Evolutionary conservation across 2,113 vertebrate genomes (phyloP).

Genomic region (Petroica traversi): DNA sequence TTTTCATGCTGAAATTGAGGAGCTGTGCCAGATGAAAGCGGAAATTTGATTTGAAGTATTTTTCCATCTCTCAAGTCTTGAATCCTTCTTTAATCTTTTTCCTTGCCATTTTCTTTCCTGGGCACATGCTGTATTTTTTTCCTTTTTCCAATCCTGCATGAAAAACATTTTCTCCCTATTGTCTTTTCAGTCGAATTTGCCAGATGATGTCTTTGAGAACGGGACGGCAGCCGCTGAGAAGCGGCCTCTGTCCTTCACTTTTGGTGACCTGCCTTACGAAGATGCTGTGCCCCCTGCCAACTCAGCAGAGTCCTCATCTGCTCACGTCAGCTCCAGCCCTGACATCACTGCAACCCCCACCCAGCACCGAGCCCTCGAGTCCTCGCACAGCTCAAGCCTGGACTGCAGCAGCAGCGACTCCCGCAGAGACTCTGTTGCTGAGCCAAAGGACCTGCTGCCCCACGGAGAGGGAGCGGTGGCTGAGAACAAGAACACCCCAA

Average conservation of each 20-base stretch:
- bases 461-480: not conserved
- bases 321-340: slow-evolving; percentile 76
- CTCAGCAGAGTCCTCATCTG: slow-evolving; percentile 18
- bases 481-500: not conserved
- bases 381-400: slow-evolving; percentile 13
- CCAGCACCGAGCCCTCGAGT: slow-evolving; percentile 55
- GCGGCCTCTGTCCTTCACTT: slow-evolving; percentile 88
- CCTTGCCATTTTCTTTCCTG: not conserved
- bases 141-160: not conserved
- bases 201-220: slow-evolving; percentile 88
- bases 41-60: not conserved
- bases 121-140: not conserved
- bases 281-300: slow-evolving; percentile 48
- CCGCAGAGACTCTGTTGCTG: slow-evolving; percentile 2
- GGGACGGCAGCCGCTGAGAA: slow-evolving; percentile 79
- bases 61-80: not conserved
- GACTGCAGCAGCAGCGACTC: slow-evolving; percentile 38
- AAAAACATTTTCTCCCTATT: not conserved
- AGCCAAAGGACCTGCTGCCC: not conserved
- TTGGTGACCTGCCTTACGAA: slow-evolving; percentile 80
- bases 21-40: not conserved
- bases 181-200: slow-evolving; percentile 83
- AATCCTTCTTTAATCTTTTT: not conserved
- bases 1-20: not conserved
- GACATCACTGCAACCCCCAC: slow-evolving; percentile 84